Evolutionary conservation across 2,888 invertebrate genomes (phyloP), one percentile per base, ranked within the genome.

Genomic region (Drosophila tanythrix): DNA sequence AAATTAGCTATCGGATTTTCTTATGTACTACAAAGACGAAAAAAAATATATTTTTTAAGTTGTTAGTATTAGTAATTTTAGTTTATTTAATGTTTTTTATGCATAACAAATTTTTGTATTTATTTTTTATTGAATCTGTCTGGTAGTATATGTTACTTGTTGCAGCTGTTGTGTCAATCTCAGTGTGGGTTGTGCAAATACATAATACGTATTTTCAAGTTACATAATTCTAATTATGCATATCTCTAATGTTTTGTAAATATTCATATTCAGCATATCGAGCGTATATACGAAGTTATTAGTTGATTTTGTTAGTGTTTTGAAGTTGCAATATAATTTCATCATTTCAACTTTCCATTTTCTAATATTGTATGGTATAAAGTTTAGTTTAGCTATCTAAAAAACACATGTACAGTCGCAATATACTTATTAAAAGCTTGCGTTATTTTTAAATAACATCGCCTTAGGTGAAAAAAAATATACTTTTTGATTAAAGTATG

Each of bases 331-430:
- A 50, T 70, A 52, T 46, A 70, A 58, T 64, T 66, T 64, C 52
- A 51, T 74, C 38, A 56, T 61, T 70, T 63, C 61, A 79, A 65
- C 52, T 70, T 69, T 56, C 51, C 66, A 74, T 86, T 86, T 81
- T 83, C 74, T 86, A 88, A 85, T 89, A 85, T 81, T 87, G 57
- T 82, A 70, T 64, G 75, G 84, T 87, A 89, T 87, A 90, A 90
- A 90, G 89, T 87, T 89, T 80, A 70, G 78, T 81, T 86, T 74
- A 80, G 85, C 90, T 87, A 87, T 84, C 90, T 87, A 90, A 89
- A 88, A 84, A 89, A 83, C 72, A 75, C 77, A 90, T 89, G 57
- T 87, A 87, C 90, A 87, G 87, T 89, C 90, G 88, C 84, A 66
- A 68, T 79, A 64, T 76, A 67, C 64, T 51, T 83, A 82, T 75